Evolutionary conservation across 2,113 vertebrate species (phyloP).

Genomic region (Mandrillus leucophaeus): DNA sequence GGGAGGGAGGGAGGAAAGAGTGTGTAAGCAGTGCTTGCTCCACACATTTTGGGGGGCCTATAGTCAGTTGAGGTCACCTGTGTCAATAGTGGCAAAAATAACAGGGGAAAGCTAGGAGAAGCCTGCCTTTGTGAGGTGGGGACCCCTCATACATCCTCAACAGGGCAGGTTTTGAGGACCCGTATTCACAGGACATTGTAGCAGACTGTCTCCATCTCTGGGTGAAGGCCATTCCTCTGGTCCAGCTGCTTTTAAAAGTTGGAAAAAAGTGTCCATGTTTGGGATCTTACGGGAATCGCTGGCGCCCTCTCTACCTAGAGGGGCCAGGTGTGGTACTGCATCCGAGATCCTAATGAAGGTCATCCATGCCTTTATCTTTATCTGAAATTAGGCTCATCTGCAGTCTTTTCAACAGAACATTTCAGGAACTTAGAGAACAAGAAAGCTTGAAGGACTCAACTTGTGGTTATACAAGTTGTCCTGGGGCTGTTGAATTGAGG

Average conservation of each 20-base stretch:
- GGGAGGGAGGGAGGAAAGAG: too few relatives aligned
- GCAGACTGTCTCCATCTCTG: neutral
- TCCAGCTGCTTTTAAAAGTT: neutral
- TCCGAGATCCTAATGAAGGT: too few relatives aligned
- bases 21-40: accelerated
- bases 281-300: neutral
- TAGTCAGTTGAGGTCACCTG: neutral
- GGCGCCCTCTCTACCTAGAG: neutral
- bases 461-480: accelerated
- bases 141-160: neutral
- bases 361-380: neutral
- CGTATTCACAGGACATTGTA: too few relatives aligned
- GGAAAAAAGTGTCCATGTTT: neutral
- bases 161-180: neutral
- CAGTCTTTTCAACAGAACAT: neutral
- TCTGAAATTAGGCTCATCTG: neutral
- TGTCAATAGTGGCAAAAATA: too few relatives aligned
- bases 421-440: neutral
- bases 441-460: neutral
- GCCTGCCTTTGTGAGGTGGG: neutral
- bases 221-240: too few relatives aligned
- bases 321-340: accelerated
- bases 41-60: accelerated
- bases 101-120: neutral
- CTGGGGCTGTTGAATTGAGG: neutral